Conservation (phyloP, 2,797 vertebrate species). For the Centropyge bicolor region DNA sequence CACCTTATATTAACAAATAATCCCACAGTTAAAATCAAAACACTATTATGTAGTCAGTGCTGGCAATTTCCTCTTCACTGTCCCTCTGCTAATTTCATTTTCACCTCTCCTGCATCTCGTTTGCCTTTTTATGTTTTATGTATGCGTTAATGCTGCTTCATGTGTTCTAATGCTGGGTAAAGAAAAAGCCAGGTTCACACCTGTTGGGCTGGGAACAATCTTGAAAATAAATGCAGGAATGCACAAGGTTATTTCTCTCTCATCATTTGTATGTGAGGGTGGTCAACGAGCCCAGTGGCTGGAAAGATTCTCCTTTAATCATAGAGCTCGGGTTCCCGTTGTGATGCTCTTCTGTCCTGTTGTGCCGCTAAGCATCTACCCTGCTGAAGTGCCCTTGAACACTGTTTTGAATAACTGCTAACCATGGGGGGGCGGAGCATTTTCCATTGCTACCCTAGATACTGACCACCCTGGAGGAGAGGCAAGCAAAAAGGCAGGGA, state of each 20-base stretch:
- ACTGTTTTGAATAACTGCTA: constrained; percentile 13
- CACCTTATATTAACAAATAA: not conserved
- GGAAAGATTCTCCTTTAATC: constrained; percentile 2
- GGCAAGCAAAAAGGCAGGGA: constrained; percentile 1
- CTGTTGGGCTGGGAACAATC: not conserved
- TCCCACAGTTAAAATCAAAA: not conserved
- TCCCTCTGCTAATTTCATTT: not conserved
- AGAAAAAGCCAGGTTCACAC: not conserved
- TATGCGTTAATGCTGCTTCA: not conserved
- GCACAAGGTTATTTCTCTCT: not conserved
- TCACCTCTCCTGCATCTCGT: not conserved
- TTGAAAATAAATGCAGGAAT: not conserved
- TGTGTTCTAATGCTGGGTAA: not conserved
- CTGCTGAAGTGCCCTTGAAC: constrained; percentile 29
- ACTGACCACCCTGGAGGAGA: not conserved
- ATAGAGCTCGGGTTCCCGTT: not conserved
- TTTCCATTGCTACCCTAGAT: constrained; percentile 1
- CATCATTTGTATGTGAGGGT: not conserved
- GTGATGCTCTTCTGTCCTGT: constrained; percentile 14
- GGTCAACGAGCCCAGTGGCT: not conserved
- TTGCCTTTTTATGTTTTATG: not conserved
- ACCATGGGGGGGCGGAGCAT: not conserved
- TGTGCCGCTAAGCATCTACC: constrained; percentile 23
- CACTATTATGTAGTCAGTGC: not conserved
- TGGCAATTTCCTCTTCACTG: too few species aligned